Percentiles rank a stretch among this genome's conserved stretches.
Conservation (phyloP, 2,888 invertebrate species). For the Conus canariensis region DNA sequence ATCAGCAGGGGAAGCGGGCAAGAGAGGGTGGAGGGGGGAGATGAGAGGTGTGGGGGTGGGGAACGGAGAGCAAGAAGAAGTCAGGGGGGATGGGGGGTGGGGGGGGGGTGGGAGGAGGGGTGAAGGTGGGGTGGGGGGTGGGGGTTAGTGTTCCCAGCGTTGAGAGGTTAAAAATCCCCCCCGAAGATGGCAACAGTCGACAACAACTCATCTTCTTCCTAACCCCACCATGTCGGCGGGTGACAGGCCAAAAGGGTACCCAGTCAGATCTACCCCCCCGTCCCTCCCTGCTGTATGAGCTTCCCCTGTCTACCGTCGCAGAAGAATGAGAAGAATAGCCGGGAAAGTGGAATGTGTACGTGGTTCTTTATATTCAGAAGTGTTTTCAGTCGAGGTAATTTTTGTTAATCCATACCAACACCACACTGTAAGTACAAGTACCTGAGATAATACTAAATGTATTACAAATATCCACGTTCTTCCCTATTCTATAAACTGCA, state of each 20-base stretch:
- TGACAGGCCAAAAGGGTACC: too few species aligned
- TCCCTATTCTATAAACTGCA: too few species aligned
- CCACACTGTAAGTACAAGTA: neutral
- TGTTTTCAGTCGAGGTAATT: too few species aligned
- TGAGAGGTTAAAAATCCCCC: constrained; percentile 20
- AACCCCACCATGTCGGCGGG: neutral
- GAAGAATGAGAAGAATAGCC: too few species aligned
- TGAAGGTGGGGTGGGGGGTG: neutral
- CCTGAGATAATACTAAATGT: too few species aligned
- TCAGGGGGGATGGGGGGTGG: neutral
- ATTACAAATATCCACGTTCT: too few species aligned
- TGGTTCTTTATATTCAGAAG: too few species aligned
- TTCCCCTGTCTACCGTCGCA: too few species aligned
- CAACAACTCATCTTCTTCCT: neutral
- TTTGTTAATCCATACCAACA: neutral
- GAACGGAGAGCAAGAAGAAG: neutral
- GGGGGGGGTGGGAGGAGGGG: neutral
- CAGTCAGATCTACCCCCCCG: too few species aligned
- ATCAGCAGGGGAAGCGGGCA: neutral
- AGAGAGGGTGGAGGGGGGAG: neutral
- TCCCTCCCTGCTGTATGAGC: too few species aligned
- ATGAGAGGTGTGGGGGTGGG: neutral
- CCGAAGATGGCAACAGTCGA: constrained; percentile 20
- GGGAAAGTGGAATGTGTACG: too few species aligned
- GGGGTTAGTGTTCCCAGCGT: neutral